phyloP scores from a whole-genome alignment of 37 sponge, comb jelly and placozoan species.

The Agelas oroides region DNA sequence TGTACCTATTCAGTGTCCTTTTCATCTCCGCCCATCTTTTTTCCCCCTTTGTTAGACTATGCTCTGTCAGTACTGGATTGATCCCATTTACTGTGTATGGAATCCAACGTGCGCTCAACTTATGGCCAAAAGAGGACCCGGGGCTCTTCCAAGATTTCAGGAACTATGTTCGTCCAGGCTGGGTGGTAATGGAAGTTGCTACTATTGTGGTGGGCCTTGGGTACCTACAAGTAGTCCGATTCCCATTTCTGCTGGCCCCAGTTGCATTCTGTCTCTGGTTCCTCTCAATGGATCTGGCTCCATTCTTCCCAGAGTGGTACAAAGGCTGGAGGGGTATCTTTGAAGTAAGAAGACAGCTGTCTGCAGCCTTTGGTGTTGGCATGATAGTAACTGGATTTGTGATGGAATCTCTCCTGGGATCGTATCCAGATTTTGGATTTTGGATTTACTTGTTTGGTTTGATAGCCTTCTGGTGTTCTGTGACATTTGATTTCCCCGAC shows the following conservation, averaged over 20 bases:
- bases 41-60: not conserved
- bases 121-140: constrained; percentile 46
- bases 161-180: constrained; percentile 32
- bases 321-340: not conserved
- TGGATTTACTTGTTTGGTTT: constrained; percentile 62
- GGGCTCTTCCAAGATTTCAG: constrained; percentile 53
- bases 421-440: constrained; percentile 51
- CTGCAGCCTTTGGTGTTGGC: constrained; percentile 35
- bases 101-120: not conserved
- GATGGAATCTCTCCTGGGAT: constrained; percentile 22
- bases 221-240: constrained; percentile 8
- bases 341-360: constrained; percentile 6
- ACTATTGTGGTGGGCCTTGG: constrained; percentile 28
- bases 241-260: constrained; percentile 56
- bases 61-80: constrained; percentile 36
- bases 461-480: constrained; percentile 34
- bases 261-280: constrained; percentile 55
- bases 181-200: constrained; percentile 56
- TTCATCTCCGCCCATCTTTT: no score
- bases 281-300: constrained; percentile 64
- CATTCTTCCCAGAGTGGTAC: constrained; percentile 15
- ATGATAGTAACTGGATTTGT: constrained; percentile 24
- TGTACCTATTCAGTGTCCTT: no score
- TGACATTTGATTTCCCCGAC: constrained; percentile 1
- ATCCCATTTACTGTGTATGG: constrained; percentile 26